These are phyloP conservation scores for Carassius gibelio DNA, from an alignment of 2,113 vertebrate genomes.

Conservation along the genomic window DNA sequence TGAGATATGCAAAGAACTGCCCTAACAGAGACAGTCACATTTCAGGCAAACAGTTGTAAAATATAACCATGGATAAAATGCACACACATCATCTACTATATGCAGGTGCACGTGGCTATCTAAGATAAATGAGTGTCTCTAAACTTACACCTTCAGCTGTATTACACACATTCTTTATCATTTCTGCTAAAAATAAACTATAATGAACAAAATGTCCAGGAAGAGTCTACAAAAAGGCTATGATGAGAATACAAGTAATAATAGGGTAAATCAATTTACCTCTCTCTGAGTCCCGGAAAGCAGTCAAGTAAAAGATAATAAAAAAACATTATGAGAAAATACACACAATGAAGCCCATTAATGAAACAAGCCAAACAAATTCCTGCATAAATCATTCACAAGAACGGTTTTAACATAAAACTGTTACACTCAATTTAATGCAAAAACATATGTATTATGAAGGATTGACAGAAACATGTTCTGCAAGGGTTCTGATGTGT, in stretches of 20 bases:
- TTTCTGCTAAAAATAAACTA: constrained; percentile 22
- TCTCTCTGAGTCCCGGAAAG: constrained; percentile 87
- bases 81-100: background rate
- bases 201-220: background rate
- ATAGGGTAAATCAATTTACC: constrained; percentile 72
- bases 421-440: background rate
- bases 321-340: constrained; percentile 29
- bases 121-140: constrained; percentile 11
- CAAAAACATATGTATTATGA: background rate
- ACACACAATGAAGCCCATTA: background rate
- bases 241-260: background rate
- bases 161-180: background rate
- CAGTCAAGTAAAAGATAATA: constrained; percentile 58
- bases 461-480: background rate
- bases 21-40: constrained; percentile 12
- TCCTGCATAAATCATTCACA: background rate
- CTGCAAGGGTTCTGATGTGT: background rate
- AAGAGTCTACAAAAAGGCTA: background rate
- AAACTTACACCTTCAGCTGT: constrained; percentile 13
- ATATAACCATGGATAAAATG: background rate
- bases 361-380: background rate
- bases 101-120: constrained; percentile 15
- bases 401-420: too few relatives aligned
- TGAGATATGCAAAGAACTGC: background rate
- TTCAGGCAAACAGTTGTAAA: background rate